Conservation (phyloP, 92 coral and sea anemone species). For the Bergia sp. region DNA sequence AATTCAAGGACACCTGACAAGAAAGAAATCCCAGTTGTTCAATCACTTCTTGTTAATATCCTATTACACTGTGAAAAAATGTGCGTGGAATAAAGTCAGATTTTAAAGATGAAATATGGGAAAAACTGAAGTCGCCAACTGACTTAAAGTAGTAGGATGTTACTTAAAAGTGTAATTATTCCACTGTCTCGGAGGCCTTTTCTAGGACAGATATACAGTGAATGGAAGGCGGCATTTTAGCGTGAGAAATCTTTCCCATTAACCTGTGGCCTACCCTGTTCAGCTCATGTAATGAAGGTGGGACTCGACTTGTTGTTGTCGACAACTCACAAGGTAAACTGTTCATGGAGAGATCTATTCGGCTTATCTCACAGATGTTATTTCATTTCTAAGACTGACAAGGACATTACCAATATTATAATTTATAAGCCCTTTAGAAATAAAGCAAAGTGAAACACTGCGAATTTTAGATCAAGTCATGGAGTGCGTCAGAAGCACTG, state of each 20-base stretch:
- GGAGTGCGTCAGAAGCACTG: not conserved
- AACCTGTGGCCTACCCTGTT: not conserved
- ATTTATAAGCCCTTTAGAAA: slow-evolving; percentile 2
- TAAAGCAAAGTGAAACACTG: not conserved
- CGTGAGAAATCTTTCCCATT: not conserved
- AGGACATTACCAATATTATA: not conserved
- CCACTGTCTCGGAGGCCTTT: not conserved
- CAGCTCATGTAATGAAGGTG: not conserved
- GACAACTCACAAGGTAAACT: not conserved
- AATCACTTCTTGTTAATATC: slow-evolving; percentile 1
- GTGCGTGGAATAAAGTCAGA: slow-evolving; percentile 31
- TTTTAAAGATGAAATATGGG: not conserved
- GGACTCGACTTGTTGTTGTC: not conserved
- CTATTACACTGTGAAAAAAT: slow-evolving; percentile 9
- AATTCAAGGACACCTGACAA: slow-evolving; percentile 4
- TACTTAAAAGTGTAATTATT: not conserved
- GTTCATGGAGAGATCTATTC: not conserved
- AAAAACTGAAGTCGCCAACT: not conserved
- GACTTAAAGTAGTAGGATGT: not conserved
- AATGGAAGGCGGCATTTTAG: slow-evolving; percentile 3
- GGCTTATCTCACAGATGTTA: not conserved
- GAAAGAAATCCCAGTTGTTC: slow-evolving; percentile 6
- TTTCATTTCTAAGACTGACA: not conserved
- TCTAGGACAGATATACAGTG: not conserved
- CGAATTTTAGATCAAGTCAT: not conserved